phyloP scores from a whole-genome alignment of 2,888 invertebrate species.

The Aradus depressus region DNA sequence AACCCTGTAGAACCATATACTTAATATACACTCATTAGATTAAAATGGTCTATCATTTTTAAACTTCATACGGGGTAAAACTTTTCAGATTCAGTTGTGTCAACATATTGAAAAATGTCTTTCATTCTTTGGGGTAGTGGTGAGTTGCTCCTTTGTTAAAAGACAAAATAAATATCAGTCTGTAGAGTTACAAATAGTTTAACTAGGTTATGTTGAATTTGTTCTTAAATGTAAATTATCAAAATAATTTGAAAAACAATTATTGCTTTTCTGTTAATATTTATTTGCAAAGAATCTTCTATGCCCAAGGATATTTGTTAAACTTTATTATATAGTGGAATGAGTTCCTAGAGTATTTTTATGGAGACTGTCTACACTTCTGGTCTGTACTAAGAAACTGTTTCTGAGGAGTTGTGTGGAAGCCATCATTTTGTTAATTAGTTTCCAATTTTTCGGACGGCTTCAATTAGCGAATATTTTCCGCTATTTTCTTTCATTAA shows the following conservation, averaged over 20 bases:
- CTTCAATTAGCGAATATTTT: no score
- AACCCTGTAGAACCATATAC: no score
- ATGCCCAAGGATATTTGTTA: no score
- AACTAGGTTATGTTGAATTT: neutral
- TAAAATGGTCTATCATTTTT: no score
- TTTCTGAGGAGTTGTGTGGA: no score
- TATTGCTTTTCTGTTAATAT: neutral
- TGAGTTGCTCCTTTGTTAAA: slow-evolving; percentile 16
- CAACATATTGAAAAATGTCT: slow-evolving; percentile 21
- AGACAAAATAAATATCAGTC: neutral
- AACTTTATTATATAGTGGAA: neutral
- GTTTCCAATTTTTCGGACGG: no score
- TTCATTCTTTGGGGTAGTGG: slow-evolving; percentile 21
- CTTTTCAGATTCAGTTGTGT: slow-evolving; percentile 21
- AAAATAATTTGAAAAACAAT: neutral
- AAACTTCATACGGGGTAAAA: neutral
- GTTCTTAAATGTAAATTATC: neutral
- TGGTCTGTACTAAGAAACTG: no score
- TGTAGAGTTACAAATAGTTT: neutral
- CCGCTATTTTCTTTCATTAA: no score
- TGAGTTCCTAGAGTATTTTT: neutral
- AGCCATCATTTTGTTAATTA: no score
- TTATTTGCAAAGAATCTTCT: neutral
- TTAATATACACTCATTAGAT: no score
- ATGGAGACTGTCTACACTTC: no score